Percentiles rank a stretch among this genome's conserved stretches.
Conservation (phyloP, 2,888 invertebrate genomes). For the Odontothrips loti region DNA sequence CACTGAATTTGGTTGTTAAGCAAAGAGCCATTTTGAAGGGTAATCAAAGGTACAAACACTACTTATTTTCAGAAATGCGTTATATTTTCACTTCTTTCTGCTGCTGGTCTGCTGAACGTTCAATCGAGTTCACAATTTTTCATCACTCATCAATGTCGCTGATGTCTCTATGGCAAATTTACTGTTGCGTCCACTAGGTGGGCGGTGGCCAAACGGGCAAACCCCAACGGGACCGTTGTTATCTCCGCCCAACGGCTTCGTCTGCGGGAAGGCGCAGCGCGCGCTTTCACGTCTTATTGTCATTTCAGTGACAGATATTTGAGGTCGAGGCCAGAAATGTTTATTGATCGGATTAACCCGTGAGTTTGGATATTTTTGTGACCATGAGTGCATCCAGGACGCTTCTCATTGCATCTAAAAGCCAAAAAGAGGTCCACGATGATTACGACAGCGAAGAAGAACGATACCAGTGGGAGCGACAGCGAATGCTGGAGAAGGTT, state of each 20-base stretch:
- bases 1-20: neutral
- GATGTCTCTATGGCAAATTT: no score
- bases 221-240: no score
- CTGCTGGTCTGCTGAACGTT: neutral
- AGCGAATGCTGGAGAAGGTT: neutral
- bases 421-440: neutral
- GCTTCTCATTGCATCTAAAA: neutral
- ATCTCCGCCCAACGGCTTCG: no score
- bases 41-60: no score
- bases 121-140: no score
- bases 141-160: no score
- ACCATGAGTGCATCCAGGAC: neutral
- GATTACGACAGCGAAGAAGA: slow-evolving; percentile 10
- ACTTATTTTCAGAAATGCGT: neutral
- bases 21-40: neutral
- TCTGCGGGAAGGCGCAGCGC: neutral
- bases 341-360: neutral
- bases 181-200: no score
- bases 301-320: neutral
- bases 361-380: neutral
- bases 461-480: neutral
- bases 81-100: neutral
- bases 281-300: slow-evolving; percentile 2
- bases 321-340: slow-evolving; percentile 8
- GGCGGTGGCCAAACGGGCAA: no score